Base-by-base conservation (phyloP, 2,888 invertebrate species). In the Chirona hameri region DNA sequence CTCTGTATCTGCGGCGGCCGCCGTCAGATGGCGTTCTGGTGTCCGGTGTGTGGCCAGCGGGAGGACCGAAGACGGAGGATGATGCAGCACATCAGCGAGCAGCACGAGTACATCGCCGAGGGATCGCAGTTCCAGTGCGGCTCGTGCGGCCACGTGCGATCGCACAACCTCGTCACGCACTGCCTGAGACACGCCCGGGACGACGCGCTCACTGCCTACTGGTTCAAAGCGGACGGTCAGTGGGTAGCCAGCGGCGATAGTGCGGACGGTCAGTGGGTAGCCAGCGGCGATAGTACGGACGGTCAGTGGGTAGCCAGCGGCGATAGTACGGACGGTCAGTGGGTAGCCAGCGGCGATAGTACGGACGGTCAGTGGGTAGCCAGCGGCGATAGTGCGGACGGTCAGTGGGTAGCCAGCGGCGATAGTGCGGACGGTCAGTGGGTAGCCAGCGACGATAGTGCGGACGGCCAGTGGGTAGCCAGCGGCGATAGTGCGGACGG, bases 1-100 rank as follows among this genome's bases (percentile, higher is more conserved):
- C 5, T 24, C n/a, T 60, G 52, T 52, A 96, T 98, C 98, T 90
- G 98, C 98, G 31, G 94, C 93, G 84, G 98, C 98, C 89, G 98
- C 98, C 82, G 98, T 98, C 90, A 91, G 91, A 89, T 92, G 94
- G 81, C 99, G 98, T 89, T 92, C 93, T 86, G 97, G 76, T 76
- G 76, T 2, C 76, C 76, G 5, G 76, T 76, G 76, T 76, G 76
- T 24, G 76, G 76, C 21, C 76, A 76, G 76, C 76, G 76, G 9
- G 76, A 76, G 76, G 76, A 76, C 76, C 46, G 24, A 12, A 39
- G 76, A 0, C 76, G 39, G 76, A 39, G 9, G 39, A 76, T 76
- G 39, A 76, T 76, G 76, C 76, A 24, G 21, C 76, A 76, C 39
- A 76, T 76, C 24, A 21, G 39, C 76, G 76, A 27, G 24, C 76